phyloP scores from a whole-genome alignment of 2,888 invertebrate genomes.

The Oegoconia quadripuncta region DNA sequence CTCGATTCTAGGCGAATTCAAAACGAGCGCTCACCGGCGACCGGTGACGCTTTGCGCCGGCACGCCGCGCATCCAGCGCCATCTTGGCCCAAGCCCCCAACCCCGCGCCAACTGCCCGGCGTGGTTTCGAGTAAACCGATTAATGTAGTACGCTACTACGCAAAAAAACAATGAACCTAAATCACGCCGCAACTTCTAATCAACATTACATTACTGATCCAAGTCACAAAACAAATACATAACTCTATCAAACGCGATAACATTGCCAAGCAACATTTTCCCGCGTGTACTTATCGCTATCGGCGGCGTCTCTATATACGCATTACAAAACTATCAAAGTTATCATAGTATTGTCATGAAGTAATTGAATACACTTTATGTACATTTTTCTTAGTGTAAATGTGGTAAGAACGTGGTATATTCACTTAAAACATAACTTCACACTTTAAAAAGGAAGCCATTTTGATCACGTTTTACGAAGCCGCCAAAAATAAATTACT shows the following conservation, averaged over 20 bases:
- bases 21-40: constrained; percentile 67
- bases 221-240: background rate
- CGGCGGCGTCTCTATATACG: constrained; percentile 49
- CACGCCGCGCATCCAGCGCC: constrained; percentile 74
- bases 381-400: constrained; percentile 9
- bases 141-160: constrained; percentile 27
- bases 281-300: constrained; percentile 55
- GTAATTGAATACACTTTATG: constrained; percentile 3
- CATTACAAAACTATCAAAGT: constrained; percentile 37
- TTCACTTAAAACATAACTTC: constrained; percentile 40
- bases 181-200: constrained; percentile 14
- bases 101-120: constrained; percentile 54
- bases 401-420: constrained; percentile 19
- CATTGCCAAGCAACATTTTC: constrained; percentile 44
- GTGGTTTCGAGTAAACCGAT: constrained; percentile 47
- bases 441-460: constrained; percentile 71
- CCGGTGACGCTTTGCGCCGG: constrained; percentile 55
- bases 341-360: constrained; percentile 25
- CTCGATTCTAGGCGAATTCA: constrained; percentile 50
- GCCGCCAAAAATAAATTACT: constrained; percentile 64
- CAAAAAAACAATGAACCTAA: constrained; percentile 22
- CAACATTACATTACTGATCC: constrained; percentile 1
- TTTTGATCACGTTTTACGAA: constrained; percentile 74
- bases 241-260: constrained; percentile 16
- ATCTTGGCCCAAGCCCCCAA: constrained; percentile 60